A percentile compares a stretch with the other conserved stretches of the same genome.
Evolutionary conservation across 53 echinoderm and acorn worm species (phyloP).

Genomic region (Hippasteria phrygiana): DNA sequence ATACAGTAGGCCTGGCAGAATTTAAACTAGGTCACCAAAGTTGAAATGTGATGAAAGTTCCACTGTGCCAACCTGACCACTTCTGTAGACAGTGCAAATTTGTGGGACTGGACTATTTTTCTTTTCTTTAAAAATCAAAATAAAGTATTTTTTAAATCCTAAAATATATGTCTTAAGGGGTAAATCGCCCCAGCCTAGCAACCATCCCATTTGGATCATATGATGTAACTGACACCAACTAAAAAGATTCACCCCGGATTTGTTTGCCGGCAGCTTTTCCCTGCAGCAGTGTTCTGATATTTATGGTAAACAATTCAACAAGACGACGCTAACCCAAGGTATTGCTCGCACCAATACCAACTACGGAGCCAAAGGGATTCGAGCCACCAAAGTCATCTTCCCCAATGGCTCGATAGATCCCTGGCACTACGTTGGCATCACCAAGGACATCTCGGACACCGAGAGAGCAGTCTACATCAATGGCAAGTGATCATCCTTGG

Average conservation of each 20-base stretch:
- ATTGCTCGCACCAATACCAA: conserved; percentile 88
- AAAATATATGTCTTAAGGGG: too few species aligned
- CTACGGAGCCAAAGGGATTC: conserved; percentile 88
- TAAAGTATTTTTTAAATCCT: too few species aligned
- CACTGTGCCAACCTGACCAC: too few species aligned
- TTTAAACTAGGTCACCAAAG: too few species aligned
- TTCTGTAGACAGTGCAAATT: too few species aligned
- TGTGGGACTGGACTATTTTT: too few species aligned
- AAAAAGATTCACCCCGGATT: not conserved
- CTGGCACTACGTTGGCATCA: conserved; percentile 93
- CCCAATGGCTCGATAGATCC: conserved; percentile 99
- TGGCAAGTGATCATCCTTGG: conserved; percentile 55
- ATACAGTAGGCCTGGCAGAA: too few species aligned
- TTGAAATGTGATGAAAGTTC: too few species aligned
- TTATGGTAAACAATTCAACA: conserved; percentile 86
- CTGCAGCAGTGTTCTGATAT: conserved; percentile 90
- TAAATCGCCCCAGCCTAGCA: too few species aligned
- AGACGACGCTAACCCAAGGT: conserved; percentile 71
- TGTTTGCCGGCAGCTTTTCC: conserved; percentile 75
- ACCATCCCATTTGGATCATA: too few species aligned
- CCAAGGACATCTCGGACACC: conserved; percentile 62
- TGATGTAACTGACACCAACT: too few species aligned
- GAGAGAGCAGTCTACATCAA: conserved; percentile 85
- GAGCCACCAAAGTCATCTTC: conserved; percentile 81
- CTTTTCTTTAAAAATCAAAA: too few species aligned